These are phyloP conservation scores for Hartigia nigra DNA, from an alignment of 2,888 invertebrate genomes.

Conservation along the genomic window DNA sequence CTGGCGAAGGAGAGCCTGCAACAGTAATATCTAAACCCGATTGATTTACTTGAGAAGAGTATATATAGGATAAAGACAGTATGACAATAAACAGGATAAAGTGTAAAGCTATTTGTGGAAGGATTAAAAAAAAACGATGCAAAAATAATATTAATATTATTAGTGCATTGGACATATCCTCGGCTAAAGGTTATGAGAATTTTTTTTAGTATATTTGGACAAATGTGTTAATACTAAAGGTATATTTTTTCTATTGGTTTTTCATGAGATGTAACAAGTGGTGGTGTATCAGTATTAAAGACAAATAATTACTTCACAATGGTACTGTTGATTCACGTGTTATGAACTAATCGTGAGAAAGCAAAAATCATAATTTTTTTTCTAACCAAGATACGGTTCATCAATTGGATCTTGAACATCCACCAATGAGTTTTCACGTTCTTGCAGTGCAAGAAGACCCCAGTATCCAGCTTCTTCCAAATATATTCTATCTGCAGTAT, in stretches of 20 bases:
- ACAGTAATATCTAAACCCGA: slow-evolving; percentile 58
- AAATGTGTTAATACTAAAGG: neutral
- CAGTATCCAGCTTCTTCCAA: slow-evolving; percentile 63
- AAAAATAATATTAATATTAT: neutral
- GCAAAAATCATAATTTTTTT: slow-evolving; percentile 7
- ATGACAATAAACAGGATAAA: neutral
- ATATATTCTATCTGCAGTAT: slow-evolving; percentile 58
- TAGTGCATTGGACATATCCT: neutral
- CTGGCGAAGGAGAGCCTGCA: slow-evolving; percentile 73
- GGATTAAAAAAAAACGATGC: neutral
- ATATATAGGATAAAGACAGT: neutral
- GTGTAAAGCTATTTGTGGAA: neutral
- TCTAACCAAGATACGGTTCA: slow-evolving; percentile 59
- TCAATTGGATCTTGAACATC: slow-evolving; percentile 52
- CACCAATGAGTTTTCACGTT: slow-evolving; percentile 56
- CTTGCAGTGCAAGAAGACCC: slow-evolving; percentile 60
- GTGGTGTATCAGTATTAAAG: neutral
- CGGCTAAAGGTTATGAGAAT: neutral
- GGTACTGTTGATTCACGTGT: neutral
- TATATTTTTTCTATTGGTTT: too few species aligned
- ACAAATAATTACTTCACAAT: neutral
- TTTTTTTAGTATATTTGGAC: neutral
- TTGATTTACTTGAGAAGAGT: slow-evolving; percentile 13
- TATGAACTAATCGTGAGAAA: slow-evolving; percentile 10
- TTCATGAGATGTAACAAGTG: neutral